Percentiles rank a stretch among this genome's conserved stretches.
phyloP scores from a whole-genome alignment of 2,797 vertebrate species.

The Remorina albescens region DNA sequence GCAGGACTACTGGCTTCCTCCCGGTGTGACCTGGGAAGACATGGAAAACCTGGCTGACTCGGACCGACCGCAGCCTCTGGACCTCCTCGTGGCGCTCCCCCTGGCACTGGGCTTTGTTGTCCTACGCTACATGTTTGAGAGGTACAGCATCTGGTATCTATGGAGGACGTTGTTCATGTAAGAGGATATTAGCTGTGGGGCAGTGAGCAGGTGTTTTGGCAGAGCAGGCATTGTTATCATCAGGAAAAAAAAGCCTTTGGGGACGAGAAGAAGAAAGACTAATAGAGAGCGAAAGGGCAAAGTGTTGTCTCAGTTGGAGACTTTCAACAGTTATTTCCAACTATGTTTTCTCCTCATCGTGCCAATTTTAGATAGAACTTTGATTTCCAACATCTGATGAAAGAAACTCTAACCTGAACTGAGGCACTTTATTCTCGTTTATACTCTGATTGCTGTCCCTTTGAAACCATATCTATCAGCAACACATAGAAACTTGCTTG shows the following conservation, averaged over 20 bases:
- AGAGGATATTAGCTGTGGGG: conserved; percentile 26
- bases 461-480: not conserved
- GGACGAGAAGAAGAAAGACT: conserved; percentile 7
- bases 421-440: not conserved
- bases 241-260: conserved; percentile 11
- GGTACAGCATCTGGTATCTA: conserved; percentile 70
- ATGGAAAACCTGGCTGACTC: conserved; percentile 84
- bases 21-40: conserved; percentile 90
- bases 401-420: not conserved
- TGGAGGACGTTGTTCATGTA: conserved; percentile 3
- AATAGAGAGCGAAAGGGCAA: not conserved
- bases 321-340: not conserved
- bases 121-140: conserved; percentile 87
- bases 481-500: not conserved
- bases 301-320: not conserved
- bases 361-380: not conserved
- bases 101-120: conserved; percentile 84
- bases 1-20: conserved; percentile 91
- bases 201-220: conserved; percentile 50
- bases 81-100: conserved; percentile 86
- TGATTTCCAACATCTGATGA: not conserved
- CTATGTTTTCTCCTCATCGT: not conserved
- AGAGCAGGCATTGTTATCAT: conserved; percentile 37
- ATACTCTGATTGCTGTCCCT: not conserved
- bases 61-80: conserved; percentile 80